These are phyloP conservation scores for Diplodus puntazzo DNA, from an alignment of 2,797 vertebrate genomes.

Conservation along the genomic window DNA sequence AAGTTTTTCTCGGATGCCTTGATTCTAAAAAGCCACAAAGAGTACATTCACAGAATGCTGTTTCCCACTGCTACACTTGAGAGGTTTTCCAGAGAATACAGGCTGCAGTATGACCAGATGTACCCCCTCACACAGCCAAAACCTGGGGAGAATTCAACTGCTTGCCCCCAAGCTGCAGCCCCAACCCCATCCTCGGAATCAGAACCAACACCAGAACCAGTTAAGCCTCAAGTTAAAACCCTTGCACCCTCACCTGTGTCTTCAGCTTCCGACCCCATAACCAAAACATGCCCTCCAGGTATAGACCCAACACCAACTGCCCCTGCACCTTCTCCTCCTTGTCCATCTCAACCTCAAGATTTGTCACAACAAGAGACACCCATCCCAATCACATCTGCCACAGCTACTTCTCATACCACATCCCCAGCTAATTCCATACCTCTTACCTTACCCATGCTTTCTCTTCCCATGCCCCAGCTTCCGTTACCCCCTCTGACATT, in stretches of 20 bases:
- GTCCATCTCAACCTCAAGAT: conserved; percentile 59
- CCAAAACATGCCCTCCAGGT: conserved; percentile 48
- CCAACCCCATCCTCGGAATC: conserved; percentile 82
- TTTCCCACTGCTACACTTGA: conserved; percentile 95
- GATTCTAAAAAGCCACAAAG: conserved; percentile 98
- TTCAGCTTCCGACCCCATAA: conserved; percentile 49
- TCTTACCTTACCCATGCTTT: conserved; percentile 73
- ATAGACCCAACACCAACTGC: conserved; percentile 51
- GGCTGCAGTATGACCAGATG: conserved; percentile 95
- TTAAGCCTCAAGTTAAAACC: conserved; percentile 82
- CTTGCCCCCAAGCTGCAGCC: conserved; percentile 80
- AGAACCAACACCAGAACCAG: conserved; percentile 81
- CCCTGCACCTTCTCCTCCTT: conserved; percentile 46
- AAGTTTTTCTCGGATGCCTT: conserved; percentile 97
- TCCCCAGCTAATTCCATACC: conserved; percentile 56
- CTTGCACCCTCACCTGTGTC: conserved; percentile 64
- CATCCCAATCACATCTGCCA: conserved; percentile 47
- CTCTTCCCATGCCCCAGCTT: conserved; percentile 75
- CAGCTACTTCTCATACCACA: conserved; percentile 61
- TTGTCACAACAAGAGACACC: conserved; percentile 55
- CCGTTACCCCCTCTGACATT: conserved; percentile 70
- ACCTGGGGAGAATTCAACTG: conserved; percentile 79
- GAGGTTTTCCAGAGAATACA: conserved; percentile 95
- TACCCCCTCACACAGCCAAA: conserved; percentile 91
- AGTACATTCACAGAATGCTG: conserved; percentile 94